phyloP scores from a whole-genome alignment of 1,140 invertebrate species.

The Eciton burchellii region DNA sequence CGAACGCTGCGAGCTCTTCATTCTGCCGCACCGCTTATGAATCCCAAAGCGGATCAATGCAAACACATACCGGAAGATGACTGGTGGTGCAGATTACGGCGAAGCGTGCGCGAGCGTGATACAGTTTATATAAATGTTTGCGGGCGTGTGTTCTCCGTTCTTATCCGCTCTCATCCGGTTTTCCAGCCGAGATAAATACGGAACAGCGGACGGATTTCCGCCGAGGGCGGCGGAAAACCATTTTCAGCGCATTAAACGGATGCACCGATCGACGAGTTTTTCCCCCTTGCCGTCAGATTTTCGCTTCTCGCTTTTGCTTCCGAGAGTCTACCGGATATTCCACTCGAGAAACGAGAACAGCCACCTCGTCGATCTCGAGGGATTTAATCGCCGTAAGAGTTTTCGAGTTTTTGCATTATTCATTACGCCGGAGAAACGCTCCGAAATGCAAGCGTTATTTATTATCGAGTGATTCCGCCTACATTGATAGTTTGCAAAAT shows the following conservation, averaged over 20 bases:
- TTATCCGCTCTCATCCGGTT: not conserved
- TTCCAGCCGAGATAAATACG: conserved; percentile 2
- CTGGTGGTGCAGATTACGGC: conserved; percentile 4
- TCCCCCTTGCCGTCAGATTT: not conserved
- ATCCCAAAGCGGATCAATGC: conserved; percentile 18
- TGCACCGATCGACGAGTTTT: not conserved
- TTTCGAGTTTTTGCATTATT: not conserved
- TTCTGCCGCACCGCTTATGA: conserved; percentile 7
- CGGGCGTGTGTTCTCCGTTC: not conserved
- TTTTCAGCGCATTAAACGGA: not conserved
- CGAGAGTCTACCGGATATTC: not conserved
- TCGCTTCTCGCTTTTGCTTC: no score
- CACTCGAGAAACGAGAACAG: not conserved
- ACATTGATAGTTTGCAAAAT: no score
- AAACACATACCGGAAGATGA: conserved; percentile 17
- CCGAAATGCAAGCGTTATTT: not conserved
- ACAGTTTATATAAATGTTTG: not conserved
- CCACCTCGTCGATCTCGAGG: not conserved
- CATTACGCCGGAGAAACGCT: not conserved
- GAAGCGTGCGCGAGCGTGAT: not conserved
- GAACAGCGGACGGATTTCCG: not conserved
- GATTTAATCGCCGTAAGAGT: not conserved
- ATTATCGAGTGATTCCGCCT: not conserved
- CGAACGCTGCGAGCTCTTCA: not conserved
- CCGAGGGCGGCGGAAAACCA: not conserved